Percentiles rank a stretch among this genome's conserved stretches.
These are phyloP conservation scores for Patiria miniata DNA, from an alignment of 35 echinoderm and acorn worm species.

Conservation along the genomic window DNA sequence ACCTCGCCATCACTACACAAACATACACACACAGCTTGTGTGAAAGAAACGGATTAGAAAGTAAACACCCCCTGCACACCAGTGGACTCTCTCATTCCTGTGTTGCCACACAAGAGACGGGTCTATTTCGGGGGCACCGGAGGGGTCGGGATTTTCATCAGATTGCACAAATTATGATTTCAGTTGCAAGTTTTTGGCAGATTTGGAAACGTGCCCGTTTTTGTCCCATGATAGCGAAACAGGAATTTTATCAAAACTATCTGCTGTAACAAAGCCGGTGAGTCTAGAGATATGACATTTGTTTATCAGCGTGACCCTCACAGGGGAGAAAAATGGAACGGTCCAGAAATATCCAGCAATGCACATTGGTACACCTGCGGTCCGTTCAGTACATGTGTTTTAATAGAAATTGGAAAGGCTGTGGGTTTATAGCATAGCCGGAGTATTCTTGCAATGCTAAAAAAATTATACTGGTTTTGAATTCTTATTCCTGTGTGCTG, in stretches of 20 bases:
- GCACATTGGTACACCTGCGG: slow-evolving; percentile 15
- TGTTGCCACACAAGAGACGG: slow-evolving; percentile 17
- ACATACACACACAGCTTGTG: slow-evolving; percentile 1
- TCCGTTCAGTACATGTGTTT: slow-evolving; percentile 17
- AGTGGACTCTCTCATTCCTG: slow-evolving; percentile 4
- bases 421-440: not conserved
- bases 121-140: not conserved
- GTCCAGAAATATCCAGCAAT: slow-evolving; percentile 6
- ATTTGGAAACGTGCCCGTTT: too few species aligned
- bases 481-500: not conserved
- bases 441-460: slow-evolving; percentile 3
- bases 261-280: too few species aligned
- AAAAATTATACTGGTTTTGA: slow-evolving; percentile 5
- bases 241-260: too few species aligned
- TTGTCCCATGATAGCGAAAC: too few species aligned
- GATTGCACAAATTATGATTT: too few species aligned
- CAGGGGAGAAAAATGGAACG: not conserved
- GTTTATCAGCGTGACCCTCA: not conserved
- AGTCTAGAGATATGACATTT: too few species aligned
- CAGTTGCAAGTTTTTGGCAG: too few species aligned
- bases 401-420: slow-evolving; percentile 18
- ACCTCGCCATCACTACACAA: slow-evolving; percentile 20
- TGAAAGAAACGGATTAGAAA: slow-evolving; percentile 22
- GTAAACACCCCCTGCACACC: not conserved
- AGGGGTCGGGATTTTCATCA: slow-evolving; percentile 1